These are phyloP conservation scores for Drosophila kikkawai DNA, from an alignment of 1,140 invertebrate species.

Conservation along the genomic window DNA sequence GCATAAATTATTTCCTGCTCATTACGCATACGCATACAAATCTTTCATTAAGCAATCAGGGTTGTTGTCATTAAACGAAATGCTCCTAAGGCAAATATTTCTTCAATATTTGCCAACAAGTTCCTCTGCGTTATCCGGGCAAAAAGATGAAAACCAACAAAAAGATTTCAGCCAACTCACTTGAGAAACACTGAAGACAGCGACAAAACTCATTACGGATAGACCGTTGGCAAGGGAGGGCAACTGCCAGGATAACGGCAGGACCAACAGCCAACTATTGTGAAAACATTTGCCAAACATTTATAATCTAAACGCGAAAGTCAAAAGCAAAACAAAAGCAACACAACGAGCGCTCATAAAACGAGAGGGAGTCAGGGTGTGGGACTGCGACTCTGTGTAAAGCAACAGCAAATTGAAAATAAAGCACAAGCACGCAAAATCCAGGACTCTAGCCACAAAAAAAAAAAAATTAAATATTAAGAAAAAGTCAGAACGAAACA, in stretches of 20 bases:
- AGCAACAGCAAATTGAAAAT: slow-evolving; percentile 62
- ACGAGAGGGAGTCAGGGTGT: slow-evolving; percentile 5
- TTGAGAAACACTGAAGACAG: slow-evolving; percentile 40
- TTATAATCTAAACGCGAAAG: slow-evolving; percentile 74
- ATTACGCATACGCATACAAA: slow-evolving; percentile 49
- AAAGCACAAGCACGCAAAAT: slow-evolving; percentile 24
- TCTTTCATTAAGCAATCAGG: slow-evolving; percentile 41
- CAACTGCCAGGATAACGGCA: slow-evolving; percentile 10
- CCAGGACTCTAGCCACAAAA: background rate
- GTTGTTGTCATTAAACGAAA: slow-evolving; percentile 37
- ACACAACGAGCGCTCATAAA: slow-evolving; percentile 57
- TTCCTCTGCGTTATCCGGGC: background rate
- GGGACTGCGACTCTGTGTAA: slow-evolving; percentile 17
- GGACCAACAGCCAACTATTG: slow-evolving; percentile 55
- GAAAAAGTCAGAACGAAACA: slow-evolving; percentile 35
- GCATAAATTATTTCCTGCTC: slow-evolving; percentile 51
- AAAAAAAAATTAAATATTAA: slow-evolving; percentile 43
- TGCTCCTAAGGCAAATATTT: slow-evolving; percentile 25
- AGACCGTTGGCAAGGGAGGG: background rate
- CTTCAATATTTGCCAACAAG: slow-evolving; percentile 29
- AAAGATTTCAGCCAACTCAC: slow-evolving; percentile 30
- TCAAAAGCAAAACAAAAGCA: slow-evolving; percentile 70
- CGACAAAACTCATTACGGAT: slow-evolving; percentile 58
- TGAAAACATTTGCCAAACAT: slow-evolving; percentile 74
- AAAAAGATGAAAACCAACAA: slow-evolving; percentile 19